Percentiles rank a stretch among this genome's conserved stretches.
Conservation (phyloP, 2,888 invertebrate genomes). For the Coelogynopora nodosa region DNA sequence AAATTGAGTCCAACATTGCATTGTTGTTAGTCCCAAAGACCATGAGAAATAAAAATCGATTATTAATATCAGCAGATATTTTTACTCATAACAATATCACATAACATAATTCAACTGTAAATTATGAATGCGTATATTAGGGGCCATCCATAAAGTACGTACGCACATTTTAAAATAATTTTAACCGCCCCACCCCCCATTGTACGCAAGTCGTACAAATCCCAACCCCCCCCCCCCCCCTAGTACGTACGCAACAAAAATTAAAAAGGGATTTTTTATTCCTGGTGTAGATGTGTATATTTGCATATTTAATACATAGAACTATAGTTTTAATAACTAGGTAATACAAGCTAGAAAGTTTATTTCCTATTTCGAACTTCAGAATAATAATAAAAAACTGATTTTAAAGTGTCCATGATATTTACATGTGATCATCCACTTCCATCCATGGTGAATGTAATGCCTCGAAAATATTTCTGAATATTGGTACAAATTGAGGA, state of each 20-base stretch:
- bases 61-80: too few relatives aligned
- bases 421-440: conserved; percentile 31
- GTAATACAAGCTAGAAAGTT: conserved; percentile 27
- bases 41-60: too few relatives aligned
- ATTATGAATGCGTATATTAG: too few relatives aligned
- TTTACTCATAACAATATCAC: too few relatives aligned
- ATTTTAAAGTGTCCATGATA: conserved; percentile 31
- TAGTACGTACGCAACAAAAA: conserved; percentile 1
- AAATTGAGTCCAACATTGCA: too few relatives aligned
- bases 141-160: conserved; percentile 25
- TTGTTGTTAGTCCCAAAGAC: too few relatives aligned
- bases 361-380: conserved; percentile 28
- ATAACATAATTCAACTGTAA: too few relatives aligned
- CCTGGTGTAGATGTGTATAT: conserved; percentile 31
- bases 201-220: neutral
- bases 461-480: conserved; percentile 31
- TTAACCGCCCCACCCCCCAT: conserved; percentile 3
- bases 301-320: conserved; percentile 25
- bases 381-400: conserved; percentile 31
- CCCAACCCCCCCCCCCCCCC: conserved; percentile 14
- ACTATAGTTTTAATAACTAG: conserved; percentile 31
- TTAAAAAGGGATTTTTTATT: conserved; percentile 28
- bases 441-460: conserved; percentile 24
- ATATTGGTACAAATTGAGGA: conserved; percentile 29
- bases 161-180: conserved; percentile 28